phyloP scores from a whole-genome alignment of 2,113 vertebrate species.

The Prionailurus viverrinus region DNA sequence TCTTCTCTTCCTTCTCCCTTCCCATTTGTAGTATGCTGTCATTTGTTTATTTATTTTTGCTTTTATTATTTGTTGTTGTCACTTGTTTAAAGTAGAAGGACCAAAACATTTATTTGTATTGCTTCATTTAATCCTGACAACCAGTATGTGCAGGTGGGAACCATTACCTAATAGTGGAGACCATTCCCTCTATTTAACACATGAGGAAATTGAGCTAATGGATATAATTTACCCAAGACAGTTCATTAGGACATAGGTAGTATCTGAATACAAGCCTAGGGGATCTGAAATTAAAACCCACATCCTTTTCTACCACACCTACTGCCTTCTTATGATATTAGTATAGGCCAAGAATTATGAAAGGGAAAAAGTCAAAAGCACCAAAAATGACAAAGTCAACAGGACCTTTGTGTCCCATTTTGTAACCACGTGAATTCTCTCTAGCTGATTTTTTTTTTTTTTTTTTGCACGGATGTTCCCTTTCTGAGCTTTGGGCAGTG shows the following conservation, averaged over 20 bases:
- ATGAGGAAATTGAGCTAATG: background rate
- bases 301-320: background rate
- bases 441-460: background rate
- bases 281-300: background rate
- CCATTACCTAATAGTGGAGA: background rate
- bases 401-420: background rate
- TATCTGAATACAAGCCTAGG: background rate
- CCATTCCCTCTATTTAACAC: background rate
- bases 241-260: background rate
- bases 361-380: background rate
- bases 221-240: background rate
- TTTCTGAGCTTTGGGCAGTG: background rate
- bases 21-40: no score
- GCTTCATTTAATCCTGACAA: background rate
- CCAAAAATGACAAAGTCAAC: background rate
- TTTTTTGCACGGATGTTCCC: background rate
- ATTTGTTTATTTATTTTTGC: no score
- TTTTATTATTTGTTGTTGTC: no score
- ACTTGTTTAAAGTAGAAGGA: background rate
- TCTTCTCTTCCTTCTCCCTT: no score
- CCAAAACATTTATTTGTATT: background rate
- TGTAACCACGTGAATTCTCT: background rate
- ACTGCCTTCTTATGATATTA: background rate
- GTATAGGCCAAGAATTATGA: background rate
- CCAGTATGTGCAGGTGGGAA: background rate